Percentiles rank a stretch among this genome's conserved stretches.
phyloP scores from a whole-genome alignment of 2,113 vertebrate genomes.

The Halcyon malimbica region DNA sequence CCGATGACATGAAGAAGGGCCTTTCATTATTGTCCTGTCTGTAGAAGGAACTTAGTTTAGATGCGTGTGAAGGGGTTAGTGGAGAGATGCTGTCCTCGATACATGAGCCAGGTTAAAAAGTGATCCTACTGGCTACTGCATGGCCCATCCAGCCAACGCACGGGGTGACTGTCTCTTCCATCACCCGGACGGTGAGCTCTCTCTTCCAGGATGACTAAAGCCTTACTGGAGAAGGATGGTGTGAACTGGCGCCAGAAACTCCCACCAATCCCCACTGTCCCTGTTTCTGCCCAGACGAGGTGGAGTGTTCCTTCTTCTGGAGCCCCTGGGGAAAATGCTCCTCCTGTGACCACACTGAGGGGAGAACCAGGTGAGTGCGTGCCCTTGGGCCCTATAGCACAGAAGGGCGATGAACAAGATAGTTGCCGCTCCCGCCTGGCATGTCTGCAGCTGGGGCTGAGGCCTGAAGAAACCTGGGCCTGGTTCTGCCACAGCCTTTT shows the following conservation, averaged over 20 bases:
- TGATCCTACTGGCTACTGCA: accelerated
- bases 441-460: neutral
- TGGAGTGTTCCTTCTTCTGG: conserved; percentile 49
- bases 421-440: neutral
- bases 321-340: conserved; percentile 24
- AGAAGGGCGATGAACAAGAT: neutral
- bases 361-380: conserved; percentile 61
- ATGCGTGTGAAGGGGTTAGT: neutral
- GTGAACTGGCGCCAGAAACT: conserved; percentile 89
- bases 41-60: neutral
- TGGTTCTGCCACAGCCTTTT: neutral
- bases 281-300: conserved; percentile 81
- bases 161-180: neutral
- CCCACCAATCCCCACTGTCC: conserved; percentile 86
- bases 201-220: conserved; percentile 88
- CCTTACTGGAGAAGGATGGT: conserved; percentile 84
- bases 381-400: neutral
- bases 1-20: neutral
- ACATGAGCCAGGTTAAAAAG: neutral
- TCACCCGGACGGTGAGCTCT: neutral
- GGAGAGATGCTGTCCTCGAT: neutral
- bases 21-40: neutral
- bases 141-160: neutral
- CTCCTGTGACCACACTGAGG: neutral
- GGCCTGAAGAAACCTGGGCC: neutral